Evolutionary conservation across 2,113 vertebrate species (phyloP), one percentile per base, ranked within the genome.

Genomic region (Sylvilagus bachmani): DNA sequence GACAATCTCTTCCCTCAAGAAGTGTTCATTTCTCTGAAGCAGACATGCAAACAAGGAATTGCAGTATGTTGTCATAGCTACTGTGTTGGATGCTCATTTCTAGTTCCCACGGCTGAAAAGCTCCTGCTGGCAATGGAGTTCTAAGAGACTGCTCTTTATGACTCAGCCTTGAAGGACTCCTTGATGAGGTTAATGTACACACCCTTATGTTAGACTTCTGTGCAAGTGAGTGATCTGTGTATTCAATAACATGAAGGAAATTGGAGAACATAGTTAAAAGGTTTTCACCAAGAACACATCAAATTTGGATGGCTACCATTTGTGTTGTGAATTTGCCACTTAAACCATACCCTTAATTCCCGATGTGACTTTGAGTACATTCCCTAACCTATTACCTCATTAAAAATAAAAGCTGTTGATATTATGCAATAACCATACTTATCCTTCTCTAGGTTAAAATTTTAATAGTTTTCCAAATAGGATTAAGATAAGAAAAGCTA

Each of bases 341-440:
- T 89, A 58, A 85, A 79, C 3, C 8, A 22, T 79, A 27, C 14
- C 19, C 16, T 73, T 92, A 66, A 90, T 87, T 92, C 22, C n/a
- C 71, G 29, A 36, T 95, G 44, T 36, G 49, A 86, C 38, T 73
- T 89, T 95, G 66, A 62, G 38, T 64, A 17, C 92, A 90, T 93
- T 78, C 79, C 66, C 74, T 92, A 55, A 85, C 8, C 36, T 89
- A 1, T 70, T 71, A 77, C 6, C 25, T 80, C 36, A 44, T 14
- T 36, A 19, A 24, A 51, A 71, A 49, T 5, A n/a, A 14, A 6
- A 67, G 25, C 27, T 12, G 1, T n/a, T 81, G 22, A 33, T 3
- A 55, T 84, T 74, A 71, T 51, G 25, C 7, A 87, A 61, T 62
- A 74, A 74, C 2, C 3, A 4, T 4, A 58, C 6, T 64, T 84